phyloP scores from a whole-genome alignment of 2,888 invertebrate genomes.

The Xestia sexstrigata region DNA sequence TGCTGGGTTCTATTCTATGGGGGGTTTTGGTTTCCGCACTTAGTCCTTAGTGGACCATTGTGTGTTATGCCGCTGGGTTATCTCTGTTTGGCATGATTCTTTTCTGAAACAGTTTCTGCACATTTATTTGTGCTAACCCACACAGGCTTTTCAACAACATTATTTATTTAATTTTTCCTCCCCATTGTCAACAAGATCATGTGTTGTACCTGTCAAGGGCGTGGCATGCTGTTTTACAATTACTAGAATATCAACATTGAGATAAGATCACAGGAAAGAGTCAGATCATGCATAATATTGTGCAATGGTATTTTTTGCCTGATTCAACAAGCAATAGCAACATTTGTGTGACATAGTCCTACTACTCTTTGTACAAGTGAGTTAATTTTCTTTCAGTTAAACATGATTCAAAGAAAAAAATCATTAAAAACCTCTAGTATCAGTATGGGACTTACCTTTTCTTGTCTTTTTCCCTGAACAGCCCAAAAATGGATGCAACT shows the following conservation, averaged over 20 bases:
- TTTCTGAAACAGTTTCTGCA: neutral
- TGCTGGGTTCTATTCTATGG: neutral
- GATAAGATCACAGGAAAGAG: neutral
- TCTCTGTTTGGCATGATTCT: neutral
- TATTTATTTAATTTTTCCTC: neutral
- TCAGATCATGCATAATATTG: neutral
- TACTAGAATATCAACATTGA: neutral
- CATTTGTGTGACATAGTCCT: neutral
- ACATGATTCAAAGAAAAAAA: neutral
- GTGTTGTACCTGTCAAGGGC: neutral
- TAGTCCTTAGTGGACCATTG: too few relatives aligned
- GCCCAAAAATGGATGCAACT: conserved; percentile 99
- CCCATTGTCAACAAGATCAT: neutral
- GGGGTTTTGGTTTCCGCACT: too few relatives aligned
- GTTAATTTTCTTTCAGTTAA: neutral
- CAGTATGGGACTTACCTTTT: neutral
- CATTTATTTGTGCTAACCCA: too few relatives aligned
- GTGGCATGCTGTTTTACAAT: neutral
- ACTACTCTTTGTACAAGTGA: neutral
- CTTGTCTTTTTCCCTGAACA: conserved; percentile 70
- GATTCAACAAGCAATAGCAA: neutral
- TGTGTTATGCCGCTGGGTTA: neutral
- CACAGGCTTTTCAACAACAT: neutral
- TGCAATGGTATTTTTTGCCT: neutral
- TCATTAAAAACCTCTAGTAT: neutral